Percentiles rank a stretch among this genome's conserved stretches.
phyloP scores from a whole-genome alignment of 1,140 invertebrate genomes.

The Hyles euphorbiae region DNA sequence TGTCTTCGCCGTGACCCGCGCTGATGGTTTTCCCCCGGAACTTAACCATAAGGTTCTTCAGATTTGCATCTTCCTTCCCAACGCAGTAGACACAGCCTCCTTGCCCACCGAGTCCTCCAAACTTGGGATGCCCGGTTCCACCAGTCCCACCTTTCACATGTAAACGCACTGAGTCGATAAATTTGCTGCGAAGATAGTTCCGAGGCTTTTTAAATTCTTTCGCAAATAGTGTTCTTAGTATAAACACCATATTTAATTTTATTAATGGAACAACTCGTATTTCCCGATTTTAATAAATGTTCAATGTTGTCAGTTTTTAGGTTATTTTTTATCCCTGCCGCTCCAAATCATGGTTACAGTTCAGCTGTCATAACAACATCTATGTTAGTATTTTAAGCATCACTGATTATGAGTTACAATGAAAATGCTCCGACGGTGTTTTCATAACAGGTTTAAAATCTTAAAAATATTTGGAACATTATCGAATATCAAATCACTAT shows the following conservation, averaged over 20 bases:
- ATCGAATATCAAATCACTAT: no score
- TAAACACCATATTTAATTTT: conserved; percentile 48
- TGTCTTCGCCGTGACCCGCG: conserved; percentile 82
- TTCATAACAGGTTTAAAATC: no score
- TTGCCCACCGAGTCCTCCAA: conserved; percentile 89
- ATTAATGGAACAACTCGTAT: neutral
- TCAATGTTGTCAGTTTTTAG: neutral
- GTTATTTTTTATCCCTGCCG: conserved; percentile 10
- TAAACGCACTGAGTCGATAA: conserved; percentile 84
- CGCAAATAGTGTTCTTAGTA: conserved; percentile 38
- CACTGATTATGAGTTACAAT: no score
- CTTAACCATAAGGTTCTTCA: conserved; percentile 76
- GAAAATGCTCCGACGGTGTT: no score
- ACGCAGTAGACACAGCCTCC: conserved; percentile 88
- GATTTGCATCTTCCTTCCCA: conserved; percentile 78
- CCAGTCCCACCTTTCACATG: conserved; percentile 86
- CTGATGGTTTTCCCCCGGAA: conserved; percentile 77
- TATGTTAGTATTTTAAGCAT: no score
- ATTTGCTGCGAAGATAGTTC: conserved; percentile 70
- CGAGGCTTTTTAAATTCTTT: conserved; percentile 57
- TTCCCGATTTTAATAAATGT: neutral
- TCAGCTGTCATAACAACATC: no score
- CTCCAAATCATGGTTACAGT: neutral
- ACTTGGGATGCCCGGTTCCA: conserved; percentile 83
- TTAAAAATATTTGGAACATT: no score